Evolutionary conservation across 1,140 invertebrate species (phyloP).

Genomic region (Calephelis virginiensis): DNA sequence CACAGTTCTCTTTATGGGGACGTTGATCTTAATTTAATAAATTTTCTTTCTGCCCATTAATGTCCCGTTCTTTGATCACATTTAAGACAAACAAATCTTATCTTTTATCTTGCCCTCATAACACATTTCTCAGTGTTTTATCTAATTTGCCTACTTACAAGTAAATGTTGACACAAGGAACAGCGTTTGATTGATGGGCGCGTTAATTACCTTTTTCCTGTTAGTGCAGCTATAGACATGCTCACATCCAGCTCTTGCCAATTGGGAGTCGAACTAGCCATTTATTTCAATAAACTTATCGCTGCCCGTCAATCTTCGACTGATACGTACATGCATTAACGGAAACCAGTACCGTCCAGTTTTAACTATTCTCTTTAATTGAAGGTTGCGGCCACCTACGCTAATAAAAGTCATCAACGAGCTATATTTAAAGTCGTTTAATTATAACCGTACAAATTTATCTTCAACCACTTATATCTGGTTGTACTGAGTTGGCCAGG

Average conservation of each 20-base stretch:
- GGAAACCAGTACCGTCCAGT: conserved; percentile 39
- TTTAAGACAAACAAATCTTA: conserved; percentile 6
- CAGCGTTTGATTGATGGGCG: conserved; percentile 31
- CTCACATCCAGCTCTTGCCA: conserved; percentile 17
- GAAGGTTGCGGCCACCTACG: conserved; percentile 60
- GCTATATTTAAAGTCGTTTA: conserved; percentile 63
- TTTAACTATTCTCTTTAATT: conserved; percentile 33
- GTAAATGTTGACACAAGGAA: conserved; percentile 41
- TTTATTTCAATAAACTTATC: conserved; percentile 38
- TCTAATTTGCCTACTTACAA: conserved; percentile 60
- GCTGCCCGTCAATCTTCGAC: conserved; percentile 45
- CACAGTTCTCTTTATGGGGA: conserved; percentile 24
- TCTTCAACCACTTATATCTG: conserved; percentile 42
- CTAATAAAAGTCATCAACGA: conserved; percentile 45
- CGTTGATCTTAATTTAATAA: conserved; percentile 44
- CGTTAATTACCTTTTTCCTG: conserved; percentile 42
- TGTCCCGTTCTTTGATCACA: neutral
- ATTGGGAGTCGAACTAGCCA: conserved; percentile 27
- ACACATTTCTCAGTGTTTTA: conserved; percentile 47
- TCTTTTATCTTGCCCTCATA: conserved; percentile 38
- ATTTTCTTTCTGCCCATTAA: conserved; percentile 25
- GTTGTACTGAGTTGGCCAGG: neutral
- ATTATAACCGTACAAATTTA: conserved; percentile 52
- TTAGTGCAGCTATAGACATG: conserved; percentile 26
- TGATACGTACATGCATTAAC: conserved; percentile 36